A percentile compares a stretch with the other conserved stretches of the same genome.
These are phyloP conservation scores for Scaptomyza pallida DNA, from an alignment of 1,140 invertebrate species.

Conservation along the genomic window DNA sequence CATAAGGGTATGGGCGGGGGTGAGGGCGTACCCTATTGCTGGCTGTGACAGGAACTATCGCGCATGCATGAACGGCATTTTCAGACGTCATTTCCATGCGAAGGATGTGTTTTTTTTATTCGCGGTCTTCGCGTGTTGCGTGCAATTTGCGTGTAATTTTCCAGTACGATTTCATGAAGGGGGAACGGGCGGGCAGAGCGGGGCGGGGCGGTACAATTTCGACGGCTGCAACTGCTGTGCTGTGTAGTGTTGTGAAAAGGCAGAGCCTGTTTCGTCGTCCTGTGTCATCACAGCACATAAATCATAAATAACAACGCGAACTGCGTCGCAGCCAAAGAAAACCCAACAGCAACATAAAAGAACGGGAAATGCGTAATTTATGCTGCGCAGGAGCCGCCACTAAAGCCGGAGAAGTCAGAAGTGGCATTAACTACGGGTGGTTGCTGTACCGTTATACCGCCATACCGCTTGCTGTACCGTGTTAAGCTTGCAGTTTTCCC, in stretches of 20 bases:
- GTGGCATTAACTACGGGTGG: conserved; percentile 33
- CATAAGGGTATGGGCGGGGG: background rate
- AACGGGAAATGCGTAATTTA: conserved; percentile 77
- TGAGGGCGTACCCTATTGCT: background rate
- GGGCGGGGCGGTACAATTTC: background rate
- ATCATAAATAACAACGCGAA: conserved; percentile 73
- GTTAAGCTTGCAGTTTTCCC: conserved; percentile 75
- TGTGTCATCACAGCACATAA: conserved; percentile 78
- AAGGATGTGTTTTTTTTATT: too few relatives aligned
- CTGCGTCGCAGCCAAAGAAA: conserved; percentile 63
- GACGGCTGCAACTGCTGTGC: conserved; percentile 33
- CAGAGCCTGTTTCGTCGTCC: conserved; percentile 29
- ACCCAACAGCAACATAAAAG: conserved; percentile 26
- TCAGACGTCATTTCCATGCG: conserved; percentile 71
- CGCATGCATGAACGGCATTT: conserved; percentile 72
- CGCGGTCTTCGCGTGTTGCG: conserved; percentile 70
- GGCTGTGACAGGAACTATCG: conserved; percentile 67
- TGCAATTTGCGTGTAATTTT: conserved; percentile 81
- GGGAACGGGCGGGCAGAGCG: too few relatives aligned
- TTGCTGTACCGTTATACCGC: conserved; percentile 49
- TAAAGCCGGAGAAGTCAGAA: conserved; percentile 7
- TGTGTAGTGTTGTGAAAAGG: background rate
- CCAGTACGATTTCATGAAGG: conserved; percentile 1
- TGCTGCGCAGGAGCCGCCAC: conserved; percentile 73
- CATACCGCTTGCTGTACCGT: too few relatives aligned